Evolutionary conservation across 2,113 vertebrate species (phyloP).

Genomic region (Gymnocephalus cernua): DNA sequence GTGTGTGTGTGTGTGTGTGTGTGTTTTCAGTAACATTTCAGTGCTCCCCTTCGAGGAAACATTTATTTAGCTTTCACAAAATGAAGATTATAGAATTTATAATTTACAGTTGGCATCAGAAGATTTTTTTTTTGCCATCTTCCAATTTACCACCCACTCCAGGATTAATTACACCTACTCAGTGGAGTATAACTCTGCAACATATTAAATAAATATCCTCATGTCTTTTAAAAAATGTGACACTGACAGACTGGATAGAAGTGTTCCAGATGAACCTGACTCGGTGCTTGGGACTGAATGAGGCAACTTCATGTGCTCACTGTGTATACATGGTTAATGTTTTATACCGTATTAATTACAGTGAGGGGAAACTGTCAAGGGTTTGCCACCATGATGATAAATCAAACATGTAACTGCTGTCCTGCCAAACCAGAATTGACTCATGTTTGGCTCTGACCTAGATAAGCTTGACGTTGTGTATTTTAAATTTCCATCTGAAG

Average conservation of each 20-base stretch:
- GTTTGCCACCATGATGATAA: constrained; percentile 31
- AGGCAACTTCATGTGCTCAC: constrained; percentile 5
- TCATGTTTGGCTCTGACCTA: constrained; percentile 63
- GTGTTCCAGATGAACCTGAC: constrained; percentile 15
- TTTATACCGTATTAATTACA: constrained; percentile 52
- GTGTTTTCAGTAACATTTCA: neutral
- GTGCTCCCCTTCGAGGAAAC: constrained; percentile 9
- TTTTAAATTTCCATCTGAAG: constrained; percentile 51
- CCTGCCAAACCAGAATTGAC: constrained; percentile 44
- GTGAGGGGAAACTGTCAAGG: constrained; percentile 21
- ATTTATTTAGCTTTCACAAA: constrained; percentile 7
- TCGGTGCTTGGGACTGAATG: constrained; percentile 11
- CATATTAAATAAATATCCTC: neutral
- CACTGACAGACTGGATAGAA: constrained; percentile 16
- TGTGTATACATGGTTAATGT: neutral
- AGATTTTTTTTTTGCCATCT: constrained; percentile 9
- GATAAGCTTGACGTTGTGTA: constrained; percentile 29
- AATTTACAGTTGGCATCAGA: constrained; percentile 12
- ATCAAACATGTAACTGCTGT: constrained; percentile 52
- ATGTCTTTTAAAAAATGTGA: constrained; percentile 20
- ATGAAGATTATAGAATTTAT: neutral
- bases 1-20: neutral
- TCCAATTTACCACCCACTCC: constrained; percentile 42
- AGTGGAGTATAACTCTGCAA: neutral
- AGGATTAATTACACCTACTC: constrained; percentile 16